Base-by-base conservation (phyloP, 2,888 invertebrate species). In the Tetragonisca angustula region DNA sequence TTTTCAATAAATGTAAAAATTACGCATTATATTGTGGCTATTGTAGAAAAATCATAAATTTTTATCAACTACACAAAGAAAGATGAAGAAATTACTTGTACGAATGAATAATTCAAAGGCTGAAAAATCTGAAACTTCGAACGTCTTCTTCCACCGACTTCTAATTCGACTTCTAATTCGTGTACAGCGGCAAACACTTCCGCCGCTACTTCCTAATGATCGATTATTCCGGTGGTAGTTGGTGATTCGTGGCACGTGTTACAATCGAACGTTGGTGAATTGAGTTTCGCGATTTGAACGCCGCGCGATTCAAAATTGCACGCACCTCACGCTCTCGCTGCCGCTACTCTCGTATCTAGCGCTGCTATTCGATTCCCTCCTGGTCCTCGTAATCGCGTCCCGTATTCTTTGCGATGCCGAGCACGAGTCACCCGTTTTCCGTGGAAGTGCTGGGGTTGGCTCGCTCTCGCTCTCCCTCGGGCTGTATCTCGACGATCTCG, bases 381-480 rank as follows among this genome's bases (percentile, higher is more conserved):
- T 92, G n/a, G 94, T 94, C 79, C 94, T 92, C 54, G 93, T 94
- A 76, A 94, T 94, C 62, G 94, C 92, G 76, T 94, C 94, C 6
- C 94, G 91, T 83, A 94, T 93, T 79, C 94, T 92, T 68, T 94
- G 94, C n/a, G 94, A 94, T 0, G 94, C 93, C 4, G 92, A 91
- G 75, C 90, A 93, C 13, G 94, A 94, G 73, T 94, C 94, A 56
- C 89, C 91, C 0, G 89, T 93, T 91, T 93, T 94, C 50, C 94
- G 90, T 2, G 94, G 93, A 52, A 94, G 87, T 4, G 94, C 94
- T 1, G 94, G 94, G 5, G 94, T 94, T 19, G 94, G 94, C 74
- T 94, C 94, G 82, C 94, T 94, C 85, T 94, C 94, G 87, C 94
- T 94, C 86, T 94, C 94, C 24, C 94, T 92, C 4, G 94, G 94